phyloP scores from a whole-genome alignment of 2,797 vertebrate species.

The Serranus cabrilla region DNA sequence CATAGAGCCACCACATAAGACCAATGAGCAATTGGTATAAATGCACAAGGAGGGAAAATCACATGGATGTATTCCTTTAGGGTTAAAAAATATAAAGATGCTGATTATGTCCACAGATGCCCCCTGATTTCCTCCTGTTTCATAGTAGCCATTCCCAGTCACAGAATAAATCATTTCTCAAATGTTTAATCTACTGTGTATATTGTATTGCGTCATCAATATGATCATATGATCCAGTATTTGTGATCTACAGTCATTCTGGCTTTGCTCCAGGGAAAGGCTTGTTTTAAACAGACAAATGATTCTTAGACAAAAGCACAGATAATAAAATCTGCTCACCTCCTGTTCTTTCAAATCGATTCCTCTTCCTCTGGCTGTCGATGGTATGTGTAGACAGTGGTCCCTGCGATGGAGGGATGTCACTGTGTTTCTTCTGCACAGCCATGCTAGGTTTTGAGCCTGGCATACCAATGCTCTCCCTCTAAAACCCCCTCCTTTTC shows the following conservation, averaged over 20 bases:
- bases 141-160: not conserved
- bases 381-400: constrained; percentile 64
- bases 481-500: constrained; percentile 42
- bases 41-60: constrained; percentile 10
- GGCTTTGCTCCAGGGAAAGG: constrained; percentile 13
- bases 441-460: constrained; percentile 78
- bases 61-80: constrained; percentile 29
- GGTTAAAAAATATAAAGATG: constrained; percentile 9
- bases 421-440: constrained; percentile 76
- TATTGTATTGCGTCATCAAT: constrained; percentile 47
- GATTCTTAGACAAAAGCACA: not conserved
- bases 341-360: constrained; percentile 32
- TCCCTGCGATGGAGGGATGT: constrained; percentile 74
- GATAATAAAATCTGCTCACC: constrained; percentile 57
- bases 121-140: not conserved
- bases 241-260: constrained; percentile 13
- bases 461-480: constrained; percentile 69
- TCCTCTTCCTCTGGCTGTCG: constrained; percentile 57
- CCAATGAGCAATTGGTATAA: not conserved
- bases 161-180: constrained; percentile 11
- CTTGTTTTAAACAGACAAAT: constrained; percentile 18
- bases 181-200: not conserved
- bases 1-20: not conserved
- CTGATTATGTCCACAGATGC: constrained; percentile 29
- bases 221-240: constrained; percentile 33